These are phyloP conservation scores for Leptinotarsa lineolata DNA, from an alignment of 1,140 invertebrate genomes.

Conservation along the genomic window DNA sequence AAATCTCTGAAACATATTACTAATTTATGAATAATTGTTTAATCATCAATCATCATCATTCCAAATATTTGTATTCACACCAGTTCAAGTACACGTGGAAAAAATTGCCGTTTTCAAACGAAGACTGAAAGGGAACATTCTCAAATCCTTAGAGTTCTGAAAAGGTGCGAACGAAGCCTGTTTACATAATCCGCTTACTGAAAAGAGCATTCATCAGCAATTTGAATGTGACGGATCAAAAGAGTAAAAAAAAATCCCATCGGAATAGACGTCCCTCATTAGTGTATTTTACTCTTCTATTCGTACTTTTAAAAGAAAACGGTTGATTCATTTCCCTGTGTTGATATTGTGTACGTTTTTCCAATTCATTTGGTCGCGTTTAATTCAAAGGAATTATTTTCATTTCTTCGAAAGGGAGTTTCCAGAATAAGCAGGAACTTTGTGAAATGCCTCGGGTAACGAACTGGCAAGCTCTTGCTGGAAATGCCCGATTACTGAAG, in stretches of 20 bases:
- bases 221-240: background rate
- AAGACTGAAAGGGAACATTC: too few species aligned
- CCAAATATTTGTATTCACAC: too few species aligned
- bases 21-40: too few species aligned
- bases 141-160: background rate
- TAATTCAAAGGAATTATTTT: constrained; percentile 4
- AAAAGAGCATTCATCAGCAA: background rate
- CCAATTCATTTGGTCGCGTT: background rate
- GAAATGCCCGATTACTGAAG: too few species aligned
- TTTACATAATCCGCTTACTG: background rate
- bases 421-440: background rate
- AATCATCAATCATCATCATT: too few species aligned
- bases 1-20: too few species aligned
- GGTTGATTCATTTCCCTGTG: background rate
- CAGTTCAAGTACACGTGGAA: too few species aligned
- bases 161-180: background rate
- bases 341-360: constrained; percentile 1
- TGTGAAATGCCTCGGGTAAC: background rate
- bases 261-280: background rate
- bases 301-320: background rate
- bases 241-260: background rate
- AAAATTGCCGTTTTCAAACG: too few species aligned
- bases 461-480: background rate
- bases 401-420: background rate
- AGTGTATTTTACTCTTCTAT: background rate